Conservation (phyloP, 1,140 invertebrate genomes). For the Elymnias hypermnestra region DNA sequence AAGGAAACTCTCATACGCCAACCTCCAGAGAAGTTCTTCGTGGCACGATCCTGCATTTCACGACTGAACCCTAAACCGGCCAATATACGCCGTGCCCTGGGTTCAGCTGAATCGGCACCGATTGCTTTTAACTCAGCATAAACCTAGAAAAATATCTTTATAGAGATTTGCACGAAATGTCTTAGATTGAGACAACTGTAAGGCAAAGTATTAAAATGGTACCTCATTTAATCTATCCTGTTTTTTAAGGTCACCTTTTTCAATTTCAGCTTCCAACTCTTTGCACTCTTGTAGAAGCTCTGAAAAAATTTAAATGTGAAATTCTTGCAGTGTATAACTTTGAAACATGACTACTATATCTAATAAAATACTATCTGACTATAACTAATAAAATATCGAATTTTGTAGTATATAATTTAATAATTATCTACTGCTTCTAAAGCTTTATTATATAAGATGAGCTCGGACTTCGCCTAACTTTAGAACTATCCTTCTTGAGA, state of each 20-base stretch:
- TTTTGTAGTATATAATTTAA: too few relatives aligned
- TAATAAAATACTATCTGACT: too few relatives aligned
- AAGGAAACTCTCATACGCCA: slow-evolving; percentile 99
- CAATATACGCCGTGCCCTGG: slow-evolving; percentile 94
- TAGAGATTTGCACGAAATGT: background rate
- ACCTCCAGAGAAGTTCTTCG: slow-evolving; percentile 97
- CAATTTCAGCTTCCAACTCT: slow-evolving; percentile 84
- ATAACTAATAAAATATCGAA: too few relatives aligned
- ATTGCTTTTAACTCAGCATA: slow-evolving; percentile 97
- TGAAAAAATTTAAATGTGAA: slow-evolving; percentile 17
- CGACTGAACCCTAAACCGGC: slow-evolving; percentile 97
- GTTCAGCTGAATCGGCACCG: slow-evolving; percentile 97
- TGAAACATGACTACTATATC: too few relatives aligned
- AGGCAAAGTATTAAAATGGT: background rate
- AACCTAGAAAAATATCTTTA: slow-evolving; percentile 76
- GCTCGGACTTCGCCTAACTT: too few relatives aligned
- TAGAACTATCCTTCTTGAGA: too few relatives aligned
- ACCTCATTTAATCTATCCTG: slow-evolving; percentile 91
- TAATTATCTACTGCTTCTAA: too few relatives aligned
- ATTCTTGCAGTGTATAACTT: too few relatives aligned
- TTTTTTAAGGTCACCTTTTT: slow-evolving; percentile 82
- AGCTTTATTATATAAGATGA: too few relatives aligned
- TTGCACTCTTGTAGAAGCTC: slow-evolving; percentile 89
- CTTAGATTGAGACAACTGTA: background rate
- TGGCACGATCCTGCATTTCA: slow-evolving; percentile 95